These are phyloP conservation scores for Heteropelma amictum DNA, from an alignment of 2,888 invertebrate species.

Conservation along the genomic window DNA sequence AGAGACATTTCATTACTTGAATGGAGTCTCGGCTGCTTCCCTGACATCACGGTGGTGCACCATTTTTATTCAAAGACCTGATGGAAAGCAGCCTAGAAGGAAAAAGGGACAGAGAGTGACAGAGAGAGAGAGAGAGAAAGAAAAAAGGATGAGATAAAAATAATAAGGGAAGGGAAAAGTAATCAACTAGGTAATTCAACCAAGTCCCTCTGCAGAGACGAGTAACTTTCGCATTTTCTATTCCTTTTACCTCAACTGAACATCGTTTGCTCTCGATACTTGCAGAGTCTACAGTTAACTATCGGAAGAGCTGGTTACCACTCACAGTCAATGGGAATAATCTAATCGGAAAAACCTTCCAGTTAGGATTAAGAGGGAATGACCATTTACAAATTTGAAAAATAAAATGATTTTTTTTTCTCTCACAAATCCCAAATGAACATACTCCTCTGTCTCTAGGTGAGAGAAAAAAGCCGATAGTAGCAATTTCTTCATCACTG, in stretches of 20 bases:
- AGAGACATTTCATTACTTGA: conserved; percentile 50
- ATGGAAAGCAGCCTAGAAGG: conserved; percentile 1
- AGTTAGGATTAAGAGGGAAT: too few species aligned
- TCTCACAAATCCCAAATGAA: too few species aligned
- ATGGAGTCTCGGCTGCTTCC: conserved; percentile 37
- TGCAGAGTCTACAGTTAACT: conserved; percentile 11
- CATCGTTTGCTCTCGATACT: neutral
- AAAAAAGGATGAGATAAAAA: neutral
- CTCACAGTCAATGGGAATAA: neutral
- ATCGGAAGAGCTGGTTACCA: conserved; percentile 11
- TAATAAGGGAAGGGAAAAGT: conserved; percentile 45
- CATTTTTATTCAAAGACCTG: conserved; percentile 34
- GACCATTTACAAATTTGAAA: too few species aligned
- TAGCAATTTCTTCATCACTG: too few species aligned
- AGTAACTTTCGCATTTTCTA: conserved; percentile 41
- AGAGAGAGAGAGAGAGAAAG: neutral
- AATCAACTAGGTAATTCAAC: conserved; percentile 53
- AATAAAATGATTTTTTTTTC: too few species aligned
- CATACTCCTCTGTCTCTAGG: too few species aligned
- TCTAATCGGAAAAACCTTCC: too few species aligned
- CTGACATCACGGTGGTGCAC: conserved; percentile 3
- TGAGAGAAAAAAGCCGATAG: too few species aligned
- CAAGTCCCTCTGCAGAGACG: conserved; percentile 19
- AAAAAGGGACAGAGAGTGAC: conserved; percentile 14
- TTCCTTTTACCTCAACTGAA: conserved; percentile 4